Evolutionary conservation across 2,113 vertebrate genomes (phyloP).

Genomic region (Platycercus adscitus): DNA sequence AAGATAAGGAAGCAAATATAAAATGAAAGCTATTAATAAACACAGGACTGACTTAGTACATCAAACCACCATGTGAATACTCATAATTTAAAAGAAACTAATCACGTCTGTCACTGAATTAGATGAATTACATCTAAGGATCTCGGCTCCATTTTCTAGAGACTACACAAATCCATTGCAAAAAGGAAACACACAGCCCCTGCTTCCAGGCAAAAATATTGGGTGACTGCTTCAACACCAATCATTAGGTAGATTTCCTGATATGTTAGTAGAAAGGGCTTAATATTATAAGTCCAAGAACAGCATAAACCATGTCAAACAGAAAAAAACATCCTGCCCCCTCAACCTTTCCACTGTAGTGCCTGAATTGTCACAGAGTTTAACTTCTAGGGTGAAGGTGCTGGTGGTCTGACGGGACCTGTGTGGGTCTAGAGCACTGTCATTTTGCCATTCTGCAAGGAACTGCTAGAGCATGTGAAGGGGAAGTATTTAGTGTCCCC

Average conservation of each 20-base stretch:
- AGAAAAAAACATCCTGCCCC: not conserved
- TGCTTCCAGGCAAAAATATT: not conserved
- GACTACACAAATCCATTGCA: not conserved
- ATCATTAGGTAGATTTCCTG: not conserved
- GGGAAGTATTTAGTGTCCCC: not conserved
- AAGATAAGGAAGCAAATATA: conserved; percentile 61
- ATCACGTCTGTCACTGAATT: not conserved
- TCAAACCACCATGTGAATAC: not conserved
- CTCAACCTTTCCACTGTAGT: not conserved
- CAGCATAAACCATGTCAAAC: not conserved
- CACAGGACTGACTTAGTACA: not conserved
- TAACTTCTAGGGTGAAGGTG: not conserved
- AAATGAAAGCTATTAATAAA: conserved; percentile 63
- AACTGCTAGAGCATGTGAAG: not conserved
- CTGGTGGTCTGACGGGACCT: not conserved
- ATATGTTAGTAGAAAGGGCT: not conserved
- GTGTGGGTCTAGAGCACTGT: not conserved
- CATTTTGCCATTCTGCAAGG: not conserved
- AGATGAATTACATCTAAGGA: not conserved
- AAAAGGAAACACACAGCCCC: not conserved
- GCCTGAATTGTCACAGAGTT: not conserved
- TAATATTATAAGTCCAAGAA: not conserved
- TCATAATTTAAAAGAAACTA: conserved; percentile 8
- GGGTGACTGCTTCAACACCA: not conserved
- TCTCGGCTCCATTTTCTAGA: not conserved